These are phyloP conservation scores for Tachysurus fulvidraco DNA, from an alignment of 2,113 vertebrate genomes.

Conservation along the genomic window DNA sequence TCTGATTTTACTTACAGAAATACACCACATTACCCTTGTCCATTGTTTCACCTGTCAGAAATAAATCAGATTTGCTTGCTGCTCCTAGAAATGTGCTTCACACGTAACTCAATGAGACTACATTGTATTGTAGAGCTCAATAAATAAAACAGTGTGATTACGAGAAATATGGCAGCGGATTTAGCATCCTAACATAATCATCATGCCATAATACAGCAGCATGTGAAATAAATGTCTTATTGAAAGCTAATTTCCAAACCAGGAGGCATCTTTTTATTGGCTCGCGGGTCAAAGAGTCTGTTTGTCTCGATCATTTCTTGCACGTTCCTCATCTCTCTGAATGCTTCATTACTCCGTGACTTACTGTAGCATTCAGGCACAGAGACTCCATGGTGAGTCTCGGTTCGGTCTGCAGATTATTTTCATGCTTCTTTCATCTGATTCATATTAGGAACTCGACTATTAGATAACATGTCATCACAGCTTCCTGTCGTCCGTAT, in stretches of 20 bases:
- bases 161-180: neutral
- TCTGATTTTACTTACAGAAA: neutral
- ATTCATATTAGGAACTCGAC: conserved; percentile 13
- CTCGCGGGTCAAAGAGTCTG: neutral
- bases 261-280: neutral
- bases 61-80: neutral
- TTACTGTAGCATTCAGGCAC: conserved; percentile 23
- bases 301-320: neutral
- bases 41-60: neutral
- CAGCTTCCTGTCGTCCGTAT: neutral
- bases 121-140: neutral
- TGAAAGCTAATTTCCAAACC: conserved; percentile 21
- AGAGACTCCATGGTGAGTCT: neutral
- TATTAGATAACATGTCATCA: conserved; percentile 6
- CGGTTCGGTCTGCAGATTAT: conserved; percentile 41
- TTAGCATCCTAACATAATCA: conserved; percentile 13
- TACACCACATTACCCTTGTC: neutral
- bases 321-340: neutral
- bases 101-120: neutral
- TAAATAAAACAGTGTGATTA: neutral
- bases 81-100: neutral
- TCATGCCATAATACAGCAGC: neutral
- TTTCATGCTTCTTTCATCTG: conserved; percentile 21
- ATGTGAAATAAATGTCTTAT: neutral
- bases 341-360: neutral